Percentiles rank a stretch among this genome's conserved stretches.
Conservation (phyloP, 2,113 vertebrate species). For the Dendropsophus ebraccatus region DNA sequence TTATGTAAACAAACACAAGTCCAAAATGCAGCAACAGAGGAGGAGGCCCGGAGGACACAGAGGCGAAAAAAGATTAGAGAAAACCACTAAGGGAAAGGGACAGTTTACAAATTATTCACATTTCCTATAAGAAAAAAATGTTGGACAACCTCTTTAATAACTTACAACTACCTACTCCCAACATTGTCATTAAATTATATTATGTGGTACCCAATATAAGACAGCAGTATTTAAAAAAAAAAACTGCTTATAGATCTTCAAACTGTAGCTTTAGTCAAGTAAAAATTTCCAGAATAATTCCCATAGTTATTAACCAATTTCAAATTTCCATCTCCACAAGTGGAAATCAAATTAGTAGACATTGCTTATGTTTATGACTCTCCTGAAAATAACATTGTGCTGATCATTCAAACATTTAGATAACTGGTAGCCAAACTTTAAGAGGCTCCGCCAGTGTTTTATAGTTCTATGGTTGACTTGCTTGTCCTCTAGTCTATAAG, state of each 20-base stretch:
- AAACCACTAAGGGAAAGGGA: too few species aligned
- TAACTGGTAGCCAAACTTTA: conserved; percentile 13
- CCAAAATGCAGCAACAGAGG: too few species aligned
- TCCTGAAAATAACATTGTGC: conserved; percentile 4
- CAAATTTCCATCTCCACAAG: conserved; percentile 8
- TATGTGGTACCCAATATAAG: too few species aligned
- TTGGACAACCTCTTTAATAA: too few species aligned
- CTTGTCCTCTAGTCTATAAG: neutral
- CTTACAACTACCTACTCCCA: too few species aligned
- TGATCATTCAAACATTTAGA: conserved; percentile 23
- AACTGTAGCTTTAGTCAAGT: neutral
- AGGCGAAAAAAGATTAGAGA: too few species aligned
- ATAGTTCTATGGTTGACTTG: conserved; percentile 5
- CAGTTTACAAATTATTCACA: too few species aligned
- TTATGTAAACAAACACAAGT: too few species aligned
- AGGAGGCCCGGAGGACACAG: too few species aligned
- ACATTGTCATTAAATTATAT: too few species aligned
- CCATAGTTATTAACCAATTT: neutral
- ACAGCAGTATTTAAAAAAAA: too few species aligned
- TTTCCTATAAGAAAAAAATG: too few species aligned
- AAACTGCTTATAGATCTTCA: neutral
- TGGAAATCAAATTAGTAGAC: neutral
- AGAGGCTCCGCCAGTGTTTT: conserved; percentile 13
- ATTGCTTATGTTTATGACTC: neutral
- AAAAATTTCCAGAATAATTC: neutral